Evolutionary conservation across 2,113 vertebrate species (phyloP), one percentile per base, ranked within the genome.

Genomic region (Astur gentilis): DNA sequence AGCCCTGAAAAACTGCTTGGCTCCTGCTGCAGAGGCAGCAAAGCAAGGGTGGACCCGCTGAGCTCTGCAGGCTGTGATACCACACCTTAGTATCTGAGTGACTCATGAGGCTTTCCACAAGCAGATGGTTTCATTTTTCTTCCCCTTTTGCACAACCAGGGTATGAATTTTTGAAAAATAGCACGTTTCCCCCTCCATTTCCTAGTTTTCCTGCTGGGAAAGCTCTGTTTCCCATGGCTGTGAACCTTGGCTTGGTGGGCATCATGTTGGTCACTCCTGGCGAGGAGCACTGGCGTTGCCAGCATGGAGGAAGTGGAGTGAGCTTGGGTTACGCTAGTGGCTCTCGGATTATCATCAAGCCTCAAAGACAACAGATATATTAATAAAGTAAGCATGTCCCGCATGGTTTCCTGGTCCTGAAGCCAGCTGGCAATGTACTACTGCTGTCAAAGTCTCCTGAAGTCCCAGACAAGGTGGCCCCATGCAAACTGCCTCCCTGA

Each of bases 281-380:
- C 0, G 0, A 86, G 87, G 15, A 66, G 18, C 31, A 36, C 3
- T 4, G 2, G 13, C 19, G 18, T 16, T 47, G 26, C 18, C 0
- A 0, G n/a, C 20, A 5, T 1, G 0, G 54, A 78, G 65, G 64
- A 58, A 70, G 55, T 3, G 1, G 20, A 4, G 11, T 44, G 65
- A 69, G n/a, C 58, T 44, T 69, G 61, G 32, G 23, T 72, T 73
- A n/a, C 0, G 0, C n/a, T 54, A 42, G 22, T 40, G 66, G 25
- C 31, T 45, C 34, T 77, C 2, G 3, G 70, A 31, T 20, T 10
- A 12, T 9, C 38, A 62, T 7, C 3, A 4, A 94, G 18, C 47
- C 69, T 76, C 52, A 75, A 87, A 87, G 25, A 29, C 65, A 87
- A 21, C 2, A 45, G 9, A 66, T 11, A 27, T 2, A 45, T 57